These are phyloP conservation scores for Conus canariensis DNA, from an alignment of 2,888 invertebrate genomes.

Conservation along the genomic window DNA sequence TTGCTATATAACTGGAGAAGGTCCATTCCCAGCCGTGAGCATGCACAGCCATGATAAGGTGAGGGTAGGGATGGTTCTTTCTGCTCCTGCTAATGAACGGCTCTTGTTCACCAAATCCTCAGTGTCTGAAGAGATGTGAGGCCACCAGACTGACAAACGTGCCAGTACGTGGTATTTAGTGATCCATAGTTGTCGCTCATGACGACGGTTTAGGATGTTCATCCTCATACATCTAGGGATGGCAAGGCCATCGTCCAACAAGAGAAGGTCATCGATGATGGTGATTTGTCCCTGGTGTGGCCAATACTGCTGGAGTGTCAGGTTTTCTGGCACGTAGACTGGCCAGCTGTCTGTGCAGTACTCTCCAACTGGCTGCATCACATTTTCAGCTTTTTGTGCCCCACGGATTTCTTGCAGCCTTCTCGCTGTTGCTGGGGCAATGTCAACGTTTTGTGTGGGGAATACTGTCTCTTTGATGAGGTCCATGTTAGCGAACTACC, in stretches of 20 bases:
- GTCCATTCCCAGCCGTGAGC: too few relatives aligned
- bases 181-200: not conserved
- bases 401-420: slow-evolving; percentile 13
- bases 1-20: too few relatives aligned
- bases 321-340: not conserved
- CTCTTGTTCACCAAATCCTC: too few relatives aligned
- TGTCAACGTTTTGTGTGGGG: not conserved
- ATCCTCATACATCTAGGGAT: not conserved
- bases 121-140: too few relatives aligned
- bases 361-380: not conserved
- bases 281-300: not conserved
- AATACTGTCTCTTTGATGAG: too few relatives aligned
- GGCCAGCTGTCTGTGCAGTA: not conserved
- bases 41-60: too few relatives aligned
- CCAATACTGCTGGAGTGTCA: not conserved
- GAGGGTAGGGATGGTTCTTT: too few relatives aligned
- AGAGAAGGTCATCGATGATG: not conserved
- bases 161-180: not conserved
- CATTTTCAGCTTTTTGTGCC: not conserved
- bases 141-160: not conserved
- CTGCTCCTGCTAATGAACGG: too few relatives aligned
- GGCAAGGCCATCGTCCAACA: slow-evolving; percentile 23
- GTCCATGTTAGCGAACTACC: not conserved
- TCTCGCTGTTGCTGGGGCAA: not conserved
- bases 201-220: not conserved